Evolutionary conservation across 2,113 vertebrate genomes (phyloP).

Genomic region (Sebastes fasciatus): DNA sequence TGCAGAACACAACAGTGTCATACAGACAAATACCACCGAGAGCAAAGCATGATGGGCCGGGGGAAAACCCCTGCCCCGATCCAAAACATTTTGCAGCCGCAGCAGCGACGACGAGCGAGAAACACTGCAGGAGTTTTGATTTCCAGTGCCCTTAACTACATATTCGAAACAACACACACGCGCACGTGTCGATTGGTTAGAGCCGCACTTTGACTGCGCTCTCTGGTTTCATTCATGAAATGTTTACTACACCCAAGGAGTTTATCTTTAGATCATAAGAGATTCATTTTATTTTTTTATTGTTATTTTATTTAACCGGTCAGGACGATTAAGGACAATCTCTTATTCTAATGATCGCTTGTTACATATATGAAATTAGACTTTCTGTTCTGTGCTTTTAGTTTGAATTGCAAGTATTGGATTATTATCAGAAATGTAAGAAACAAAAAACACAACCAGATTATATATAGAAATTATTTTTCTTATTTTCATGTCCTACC

Average conservation of each 20-base stretch:
- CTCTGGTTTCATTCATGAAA: slow-evolving; percentile 58
- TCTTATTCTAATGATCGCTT: slow-evolving; percentile 37
- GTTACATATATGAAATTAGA: slow-evolving; percentile 47
- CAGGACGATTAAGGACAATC: slow-evolving; percentile 47
- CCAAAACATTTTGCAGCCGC: slow-evolving; percentile 64
- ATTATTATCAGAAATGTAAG: slow-evolving; percentile 71
- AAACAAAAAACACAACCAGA: slow-evolving; percentile 20
- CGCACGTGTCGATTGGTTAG: slow-evolving; percentile 82
- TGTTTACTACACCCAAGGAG: slow-evolving; percentile 64
- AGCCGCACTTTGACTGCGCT: slow-evolving; percentile 84
- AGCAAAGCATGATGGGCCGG: slow-evolving; percentile 92
- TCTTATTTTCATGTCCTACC: slow-evolving; percentile 78
- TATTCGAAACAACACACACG: slow-evolving; percentile 74
- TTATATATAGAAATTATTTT: slow-evolving; percentile 76
- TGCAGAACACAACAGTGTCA: slow-evolving; percentile 91
- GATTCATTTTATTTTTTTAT: slow-evolving; percentile 80
- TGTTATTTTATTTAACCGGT: slow-evolving; percentile 73
- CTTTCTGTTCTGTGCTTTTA: slow-evolving; percentile 55
- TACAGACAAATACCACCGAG: slow-evolving; percentile 90
- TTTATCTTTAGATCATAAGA: slow-evolving; percentile 69
- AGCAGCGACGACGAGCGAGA: slow-evolving; percentile 37
- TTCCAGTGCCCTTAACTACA: slow-evolving; percentile 92
- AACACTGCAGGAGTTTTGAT: slow-evolving; percentile 84
- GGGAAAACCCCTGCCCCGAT: slow-evolving; percentile 9
- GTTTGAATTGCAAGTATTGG: slow-evolving; percentile 60